phyloP scores from a whole-genome alignment of 1,140 invertebrate species.

The Bacillus rossius region DNA sequence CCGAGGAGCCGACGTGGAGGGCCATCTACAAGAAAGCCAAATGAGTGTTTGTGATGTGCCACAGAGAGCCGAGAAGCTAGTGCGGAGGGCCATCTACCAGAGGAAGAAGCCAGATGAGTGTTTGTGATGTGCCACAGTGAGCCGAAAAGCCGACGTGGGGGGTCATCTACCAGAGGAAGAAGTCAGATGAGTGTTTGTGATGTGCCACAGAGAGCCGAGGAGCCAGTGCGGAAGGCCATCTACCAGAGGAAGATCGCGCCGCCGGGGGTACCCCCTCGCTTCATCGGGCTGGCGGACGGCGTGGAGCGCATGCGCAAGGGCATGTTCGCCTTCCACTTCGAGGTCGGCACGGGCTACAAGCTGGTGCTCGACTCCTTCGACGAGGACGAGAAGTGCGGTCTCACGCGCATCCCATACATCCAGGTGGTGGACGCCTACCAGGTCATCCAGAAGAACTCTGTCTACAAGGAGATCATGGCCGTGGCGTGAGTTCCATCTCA shows the following conservation, averaged over 20 bases:
- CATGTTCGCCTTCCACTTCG: conserved; percentile 54
- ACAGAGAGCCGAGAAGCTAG: conserved; percentile 52
- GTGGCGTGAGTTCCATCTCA: conserved; percentile 3
- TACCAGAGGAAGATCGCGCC: conserved; percentile 54
- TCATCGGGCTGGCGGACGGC: conserved; percentile 52
- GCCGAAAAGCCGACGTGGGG: too few relatives aligned
- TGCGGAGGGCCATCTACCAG: conserved; percentile 51
- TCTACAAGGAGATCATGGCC: conserved; percentile 51
- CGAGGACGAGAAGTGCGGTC: conserved; percentile 59
- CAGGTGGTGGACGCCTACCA: conserved; percentile 2
- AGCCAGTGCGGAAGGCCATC: conserved; percentile 51
- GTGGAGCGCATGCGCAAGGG: conserved; percentile 49
- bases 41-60: too few relatives aligned
- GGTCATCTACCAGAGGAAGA: too few relatives aligned
- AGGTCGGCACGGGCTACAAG: conserved; percentile 42
- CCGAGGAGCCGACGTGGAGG: too few relatives aligned
- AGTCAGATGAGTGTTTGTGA: too few relatives aligned
- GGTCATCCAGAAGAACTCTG: conserved; percentile 48
- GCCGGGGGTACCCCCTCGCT: conserved; percentile 43
- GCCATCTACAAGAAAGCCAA: too few relatives aligned
- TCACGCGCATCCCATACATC: conserved; percentile 39
- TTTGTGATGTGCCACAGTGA: too few relatives aligned
- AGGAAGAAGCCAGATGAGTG: too few relatives aligned
- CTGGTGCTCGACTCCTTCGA: conserved; percentile 55
- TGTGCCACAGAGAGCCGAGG: conserved; percentile 47